Base-by-base conservation (phyloP, 2,113 vertebrate species). In the Nothoprocta pentlandii region DNA sequence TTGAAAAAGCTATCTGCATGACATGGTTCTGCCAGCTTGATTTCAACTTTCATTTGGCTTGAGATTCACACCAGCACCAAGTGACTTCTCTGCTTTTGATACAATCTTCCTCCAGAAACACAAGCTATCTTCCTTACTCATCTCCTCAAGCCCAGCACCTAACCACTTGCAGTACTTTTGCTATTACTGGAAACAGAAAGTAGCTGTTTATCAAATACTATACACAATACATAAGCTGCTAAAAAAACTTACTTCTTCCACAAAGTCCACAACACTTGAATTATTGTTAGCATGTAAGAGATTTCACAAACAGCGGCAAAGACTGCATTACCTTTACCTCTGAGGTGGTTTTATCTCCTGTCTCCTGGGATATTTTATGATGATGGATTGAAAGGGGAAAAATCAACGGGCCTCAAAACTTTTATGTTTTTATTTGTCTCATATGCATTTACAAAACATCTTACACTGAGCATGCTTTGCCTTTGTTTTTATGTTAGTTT, bases 11-110 rank as follows among this genome's bases (percentile, higher is more conserved):
- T 34, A 28, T 23, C 54, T 30, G 7, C 13, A 1, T 26, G 47
- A 34, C 61, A 64, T 51, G 47, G 71, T 95, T 71, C 32, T 92
- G 80, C 34, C 53, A 46, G 78, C 79, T 68, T 85, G 90, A 56
- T 89, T 68, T 76, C 74, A 78, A 84, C 61, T 78, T 2, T 0
- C 2, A 2, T 62, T 61, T 76, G 91, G 80, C 93, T 86, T 74
- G 69, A 83, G 91, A 26, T 3, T 39, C 58, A 15, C 1, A 2
- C 30, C 74, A 59, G 64, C 74, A 46, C 23, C n/a, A 77, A 49
- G 69, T 0, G 16, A 25, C 5, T 61, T 39, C 85, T 71, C 63
- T 23, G 26, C 70, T 78, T 36, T 53, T 82, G 56, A 17, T 9
- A 44, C 49, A 32, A 23, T 64, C 77, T 3, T 3, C 5, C 79